phyloP scores from a whole-genome alignment of 2,888 invertebrate species.

The Drosophila maculinotata region DNA sequence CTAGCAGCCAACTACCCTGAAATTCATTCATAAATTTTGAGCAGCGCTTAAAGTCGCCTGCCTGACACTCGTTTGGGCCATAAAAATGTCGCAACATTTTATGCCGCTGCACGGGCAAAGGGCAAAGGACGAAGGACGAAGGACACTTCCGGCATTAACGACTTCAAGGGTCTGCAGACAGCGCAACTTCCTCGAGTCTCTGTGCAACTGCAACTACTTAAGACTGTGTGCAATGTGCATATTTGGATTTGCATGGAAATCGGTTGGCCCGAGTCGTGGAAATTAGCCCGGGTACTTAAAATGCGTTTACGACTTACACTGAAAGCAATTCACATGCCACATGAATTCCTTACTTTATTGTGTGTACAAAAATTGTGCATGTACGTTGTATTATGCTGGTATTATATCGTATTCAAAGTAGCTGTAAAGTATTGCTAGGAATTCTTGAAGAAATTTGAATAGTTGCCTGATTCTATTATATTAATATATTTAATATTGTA shows the following conservation, averaged over 20 bases:
- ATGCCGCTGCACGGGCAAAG: constrained; percentile 67
- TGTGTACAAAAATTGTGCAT: neutral
- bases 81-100: constrained; percentile 79
- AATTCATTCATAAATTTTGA: constrained; percentile 76
- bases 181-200: neutral
- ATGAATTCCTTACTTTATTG: neutral
- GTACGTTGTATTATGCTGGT: too few species aligned
- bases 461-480: too few species aligned
- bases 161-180: constrained; percentile 42
- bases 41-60: constrained; percentile 67
- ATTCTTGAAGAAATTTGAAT: too few species aligned
- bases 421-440: too few species aligned
- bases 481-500: too few species aligned
- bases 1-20: constrained; percentile 30
- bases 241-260: constrained; percentile 40
- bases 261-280: constrained; percentile 30
- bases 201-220: constrained; percentile 40
- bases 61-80: constrained; percentile 69
- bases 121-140: constrained; percentile 50
- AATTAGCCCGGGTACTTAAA: constrained; percentile 55
- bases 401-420: too few species aligned
- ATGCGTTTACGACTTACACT: constrained; percentile 44
- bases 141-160: constrained; percentile 77
- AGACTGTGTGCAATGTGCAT: constrained; percentile 30
- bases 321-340: constrained; percentile 31